Evolutionary conservation across 2,797 vertebrate species (phyloP).

Genomic region (Diplodus puntazzo): DNA sequence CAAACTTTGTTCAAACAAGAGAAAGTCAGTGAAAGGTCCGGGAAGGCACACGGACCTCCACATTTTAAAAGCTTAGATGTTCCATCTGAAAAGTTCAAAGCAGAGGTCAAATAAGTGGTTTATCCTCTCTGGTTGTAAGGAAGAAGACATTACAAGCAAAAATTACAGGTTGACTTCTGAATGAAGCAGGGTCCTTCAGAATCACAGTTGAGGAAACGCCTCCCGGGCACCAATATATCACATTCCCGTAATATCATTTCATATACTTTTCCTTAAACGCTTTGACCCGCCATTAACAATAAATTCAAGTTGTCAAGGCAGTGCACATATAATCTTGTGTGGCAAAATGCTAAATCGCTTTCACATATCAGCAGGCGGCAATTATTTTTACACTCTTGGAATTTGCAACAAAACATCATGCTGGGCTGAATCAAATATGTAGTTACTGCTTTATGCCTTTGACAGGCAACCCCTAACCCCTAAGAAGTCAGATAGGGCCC

Average conservation of each 20-base stretch:
- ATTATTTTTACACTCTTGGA: slow-evolving; percentile 4
- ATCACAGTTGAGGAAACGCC: slow-evolving; percentile 32
- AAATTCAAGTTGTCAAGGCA: slow-evolving; percentile 1
- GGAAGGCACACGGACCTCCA: not conserved
- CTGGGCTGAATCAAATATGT: not conserved
- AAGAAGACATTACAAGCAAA: slow-evolving; percentile 42
- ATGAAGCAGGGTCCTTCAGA: slow-evolving; percentile 24
- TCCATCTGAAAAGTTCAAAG: slow-evolving; percentile 40
- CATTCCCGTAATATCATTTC: slow-evolving; percentile 18
- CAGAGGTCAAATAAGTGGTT: slow-evolving; percentile 28
- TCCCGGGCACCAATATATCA: slow-evolving; percentile 7
- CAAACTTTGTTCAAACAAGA: slow-evolving; percentile 45
- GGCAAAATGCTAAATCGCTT: not conserved
- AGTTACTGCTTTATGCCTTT: not conserved
- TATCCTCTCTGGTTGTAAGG: slow-evolving; percentile 11
- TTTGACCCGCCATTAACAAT: slow-evolving; percentile 31
- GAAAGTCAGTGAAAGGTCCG: slow-evolving; percentile 30
- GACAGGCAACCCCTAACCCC: too few relatives aligned
- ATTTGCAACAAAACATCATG: slow-evolving; percentile 10
- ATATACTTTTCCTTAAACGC: slow-evolving; percentile 1
- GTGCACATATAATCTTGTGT: not conserved
- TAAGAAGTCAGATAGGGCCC: not conserved
- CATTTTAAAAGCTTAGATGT: slow-evolving; percentile 46
- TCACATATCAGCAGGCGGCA: slow-evolving; percentile 10
- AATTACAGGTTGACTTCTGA: slow-evolving; percentile 34